Percentiles rank a stretch among this genome's conserved stretches.
These are phyloP conservation scores for Anagyrus pseudococci DNA, from an alignment of 2,888 invertebrate genomes.

Conservation along the genomic window DNA sequence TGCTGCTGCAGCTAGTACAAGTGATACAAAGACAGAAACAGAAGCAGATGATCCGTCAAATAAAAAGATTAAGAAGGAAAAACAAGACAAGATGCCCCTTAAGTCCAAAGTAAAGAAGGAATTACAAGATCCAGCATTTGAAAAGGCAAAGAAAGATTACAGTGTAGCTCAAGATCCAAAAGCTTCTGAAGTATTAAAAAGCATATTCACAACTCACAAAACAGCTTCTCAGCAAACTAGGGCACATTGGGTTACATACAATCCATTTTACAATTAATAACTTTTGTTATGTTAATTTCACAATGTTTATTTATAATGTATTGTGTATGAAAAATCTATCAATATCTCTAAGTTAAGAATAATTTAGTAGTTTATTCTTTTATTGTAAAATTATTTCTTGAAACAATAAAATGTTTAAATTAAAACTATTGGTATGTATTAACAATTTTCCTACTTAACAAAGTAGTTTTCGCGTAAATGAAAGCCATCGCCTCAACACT, in stretches of 20 bases:
- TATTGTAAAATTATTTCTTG: no score
- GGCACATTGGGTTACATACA: constrained; percentile 98
- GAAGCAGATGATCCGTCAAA: constrained; percentile 41
- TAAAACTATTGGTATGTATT: no score
- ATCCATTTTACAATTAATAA: constrained; percentile 87
- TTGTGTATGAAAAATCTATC: no score
- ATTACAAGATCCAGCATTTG: constrained; percentile 72
- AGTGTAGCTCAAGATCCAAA: constrained; percentile 91
- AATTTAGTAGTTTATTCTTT: no score
- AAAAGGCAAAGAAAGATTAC: constrained; percentile 80
- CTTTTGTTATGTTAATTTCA: no score
- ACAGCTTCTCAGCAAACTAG: constrained; percentile 85
- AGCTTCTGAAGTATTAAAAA: constrained; percentile 90
- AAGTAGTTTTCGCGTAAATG: no score
- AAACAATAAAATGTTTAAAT: no score
- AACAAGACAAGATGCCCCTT: constrained; percentile 60
- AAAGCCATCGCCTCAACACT: no score
- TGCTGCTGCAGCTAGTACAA: constrained; percentile 39
- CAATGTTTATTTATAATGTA: no score
- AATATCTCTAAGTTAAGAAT: no score
- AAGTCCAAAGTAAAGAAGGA: constrained; percentile 49
- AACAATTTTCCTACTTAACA: no score
- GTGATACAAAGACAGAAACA: constrained; percentile 8
- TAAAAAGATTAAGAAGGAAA: constrained; percentile 60
- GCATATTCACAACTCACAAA: constrained; percentile 90